phyloP scores from a whole-genome alignment of 2,888 invertebrate genomes.

The Scaptomyza reducta region DNA sequence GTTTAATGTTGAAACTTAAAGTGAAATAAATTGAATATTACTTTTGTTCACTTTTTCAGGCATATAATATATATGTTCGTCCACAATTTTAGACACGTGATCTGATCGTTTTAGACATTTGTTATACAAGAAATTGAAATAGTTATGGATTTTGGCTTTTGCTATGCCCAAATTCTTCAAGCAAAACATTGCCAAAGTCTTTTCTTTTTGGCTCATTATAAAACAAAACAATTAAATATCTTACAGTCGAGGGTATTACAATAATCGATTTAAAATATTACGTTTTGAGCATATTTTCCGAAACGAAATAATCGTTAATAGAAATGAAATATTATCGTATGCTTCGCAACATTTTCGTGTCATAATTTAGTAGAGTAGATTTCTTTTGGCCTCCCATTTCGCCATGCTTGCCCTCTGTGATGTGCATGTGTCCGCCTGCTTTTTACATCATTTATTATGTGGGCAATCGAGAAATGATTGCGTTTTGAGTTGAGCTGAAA shows the following conservation, averaged over 20 bases:
- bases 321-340: slow-evolving; percentile 35
- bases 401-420: background rate
- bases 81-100: no score
- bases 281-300: slow-evolving; percentile 11
- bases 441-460: slow-evolving; percentile 77
- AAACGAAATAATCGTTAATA: slow-evolving; percentile 27
- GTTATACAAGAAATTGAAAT: no score
- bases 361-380: slow-evolving; percentile 29
- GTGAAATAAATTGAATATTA: no score
- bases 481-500: slow-evolving; percentile 41
- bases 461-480: slow-evolving; percentile 60
- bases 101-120: no score
- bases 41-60: no score
- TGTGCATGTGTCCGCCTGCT: slow-evolving; percentile 46
- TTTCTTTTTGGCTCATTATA: background rate
- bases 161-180: slow-evolving; percentile 12
- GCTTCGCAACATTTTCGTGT: slow-evolving; percentile 37
- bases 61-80: no score
- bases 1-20: no score
- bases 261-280: slow-evolving; percentile 8
- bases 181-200: slow-evolving; percentile 13
- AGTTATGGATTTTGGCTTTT: slow-evolving; percentile 7
- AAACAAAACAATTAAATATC: background rate
- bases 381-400: slow-evolving; percentile 9
- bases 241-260: background rate